Conservation (phyloP, 2,888 invertebrate genomes). For the Epistrophe eligans region DNA sequence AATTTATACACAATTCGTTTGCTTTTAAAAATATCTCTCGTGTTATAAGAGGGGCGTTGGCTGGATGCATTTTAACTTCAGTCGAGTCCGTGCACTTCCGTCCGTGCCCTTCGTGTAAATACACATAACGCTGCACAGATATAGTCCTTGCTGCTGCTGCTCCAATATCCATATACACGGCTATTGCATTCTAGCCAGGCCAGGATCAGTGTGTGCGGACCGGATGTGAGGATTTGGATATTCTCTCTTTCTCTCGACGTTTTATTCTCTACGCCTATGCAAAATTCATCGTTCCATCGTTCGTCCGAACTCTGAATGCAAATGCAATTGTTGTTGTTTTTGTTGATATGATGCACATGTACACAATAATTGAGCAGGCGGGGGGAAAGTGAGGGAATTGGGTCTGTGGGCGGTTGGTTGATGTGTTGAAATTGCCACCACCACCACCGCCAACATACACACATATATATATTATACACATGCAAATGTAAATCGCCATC, state of each 20-base stretch:
- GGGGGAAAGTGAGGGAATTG: too few species aligned
- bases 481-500: slow-evolving; percentile 58
- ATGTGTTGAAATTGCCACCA: slow-evolving; percentile 24
- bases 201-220: slow-evolving; percentile 18
- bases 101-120: not conserved
- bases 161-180: not conserved
- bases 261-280: slow-evolving; percentile 38
- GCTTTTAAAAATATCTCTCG: slow-evolving; percentile 74
- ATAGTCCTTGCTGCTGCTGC: not conserved
- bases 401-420: not conserved
- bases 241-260: slow-evolving; percentile 30
- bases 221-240: slow-evolving; percentile 40
- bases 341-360: not conserved
- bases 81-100: slow-evolving; percentile 25
- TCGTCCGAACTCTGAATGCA: slow-evolving; percentile 39
- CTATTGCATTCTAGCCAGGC: slow-evolving; percentile 10
- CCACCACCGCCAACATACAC: too few species aligned
- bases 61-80: slow-evolving; percentile 73
- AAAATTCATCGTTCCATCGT: slow-evolving; percentile 28
- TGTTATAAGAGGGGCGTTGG: slow-evolving; percentile 74
- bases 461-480: not conserved
- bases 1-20: slow-evolving; percentile 74
- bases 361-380: slow-evolving; percentile 24
- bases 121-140: slow-evolving; percentile 22
- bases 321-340: slow-evolving; percentile 59